Conservation (phyloP, 1,140 invertebrate genomes). For the Semibalanus balanoides region DNA sequence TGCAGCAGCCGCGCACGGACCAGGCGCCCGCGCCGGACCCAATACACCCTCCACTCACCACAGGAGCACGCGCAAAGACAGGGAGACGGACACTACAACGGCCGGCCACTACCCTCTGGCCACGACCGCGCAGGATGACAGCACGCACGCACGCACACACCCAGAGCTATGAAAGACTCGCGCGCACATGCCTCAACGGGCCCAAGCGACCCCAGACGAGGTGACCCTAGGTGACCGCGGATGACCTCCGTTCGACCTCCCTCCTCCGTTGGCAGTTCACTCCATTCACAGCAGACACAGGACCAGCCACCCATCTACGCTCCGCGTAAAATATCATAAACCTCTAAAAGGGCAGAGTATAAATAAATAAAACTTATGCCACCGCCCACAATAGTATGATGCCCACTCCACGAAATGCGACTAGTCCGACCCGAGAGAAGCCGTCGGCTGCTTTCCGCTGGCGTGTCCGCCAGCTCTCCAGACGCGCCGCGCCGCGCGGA, state of each 20-base stretch:
- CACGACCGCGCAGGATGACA: too few relatives aligned
- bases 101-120: too few relatives aligned
- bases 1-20: neutral
- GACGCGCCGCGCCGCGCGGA: too few relatives aligned
- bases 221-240: too few relatives aligned
- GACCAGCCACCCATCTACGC: neutral
- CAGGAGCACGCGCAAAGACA: neutral
- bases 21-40: neutral
- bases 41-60: neutral
- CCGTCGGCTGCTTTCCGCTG: too few relatives aligned
- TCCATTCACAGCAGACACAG: neutral
- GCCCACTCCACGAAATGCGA: neutral
- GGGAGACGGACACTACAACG: too few relatives aligned
- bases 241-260: too few relatives aligned
- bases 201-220: too few relatives aligned
- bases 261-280: too few relatives aligned
- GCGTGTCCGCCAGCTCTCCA: too few relatives aligned
- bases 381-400: neutral
- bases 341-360: neutral
- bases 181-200: too few relatives aligned
- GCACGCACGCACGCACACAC: too few relatives aligned
- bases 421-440: neutral
- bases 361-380: conserved; percentile 3
- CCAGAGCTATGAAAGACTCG: neutral
- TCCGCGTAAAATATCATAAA: neutral